Evolutionary conservation across 2,888 invertebrate genomes (phyloP), one percentile per base, ranked within the genome.

Genomic region (Dendrolimus pini): DNA sequence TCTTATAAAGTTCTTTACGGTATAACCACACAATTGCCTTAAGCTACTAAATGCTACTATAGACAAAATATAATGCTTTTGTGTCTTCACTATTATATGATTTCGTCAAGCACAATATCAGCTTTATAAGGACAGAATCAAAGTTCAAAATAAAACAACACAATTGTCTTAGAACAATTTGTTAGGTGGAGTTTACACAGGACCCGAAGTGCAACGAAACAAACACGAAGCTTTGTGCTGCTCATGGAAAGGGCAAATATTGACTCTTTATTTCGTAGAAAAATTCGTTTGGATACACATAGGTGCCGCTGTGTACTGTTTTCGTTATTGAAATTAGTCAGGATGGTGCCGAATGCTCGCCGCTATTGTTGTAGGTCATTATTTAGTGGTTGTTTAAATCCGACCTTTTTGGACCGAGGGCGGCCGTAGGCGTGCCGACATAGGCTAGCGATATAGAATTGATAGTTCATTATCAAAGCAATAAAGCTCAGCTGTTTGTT

Each of bases 41-140:
- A 69, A 81, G 88, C 89, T 86, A 82, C 86, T 86, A 88, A 85
- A 85, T 78, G 88, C 87, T 88, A 87, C 89, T 83, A 85, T 81
- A 82, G 77, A 80, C 82, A 81, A 81, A 82, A 79, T 75, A 75
- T 82, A 77, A 82, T 76, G 77, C 75, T 82, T 83, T 83, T 83
- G 30, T 30, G 30, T 30, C 30, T 30, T 30, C 30, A 30, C 30
- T 30, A 30, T 83, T 79, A 83, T 78, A 75, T 79, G 79, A 75
- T 67, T 77, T 77, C 72, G 69, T 54, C 59, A 59, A 41, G 55
- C 2, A 13, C n/a, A 55, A 59, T 71, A 60, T 68, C 64, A 61
- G 71, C 68, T 70, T 74, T 75, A 75, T 65, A 18, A 1, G 7
- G 14, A 53, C 53, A n/a, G 1, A 7, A 2, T 10, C 75, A 83